Conservation (phyloP, 2,797 vertebrate genomes). For the Sebastes cheni region DNA sequence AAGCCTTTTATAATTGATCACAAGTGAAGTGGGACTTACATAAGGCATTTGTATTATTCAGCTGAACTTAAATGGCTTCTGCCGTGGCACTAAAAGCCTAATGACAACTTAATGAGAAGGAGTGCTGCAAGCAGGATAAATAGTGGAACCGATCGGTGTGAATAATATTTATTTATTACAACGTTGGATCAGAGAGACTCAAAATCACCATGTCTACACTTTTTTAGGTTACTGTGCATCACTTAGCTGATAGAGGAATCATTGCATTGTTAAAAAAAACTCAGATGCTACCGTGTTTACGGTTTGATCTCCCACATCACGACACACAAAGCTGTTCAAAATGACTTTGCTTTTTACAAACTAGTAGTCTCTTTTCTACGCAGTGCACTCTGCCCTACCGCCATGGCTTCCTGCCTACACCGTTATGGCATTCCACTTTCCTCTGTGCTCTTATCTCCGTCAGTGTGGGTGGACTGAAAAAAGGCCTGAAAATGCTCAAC, state of each 20-base stretch:
- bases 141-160: constrained; percentile 6
- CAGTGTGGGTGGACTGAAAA: constrained; percentile 43
- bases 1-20: constrained; percentile 78
- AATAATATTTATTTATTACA: constrained; percentile 27
- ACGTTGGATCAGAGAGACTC: background rate
- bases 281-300: background rate
- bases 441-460: constrained; percentile 32
- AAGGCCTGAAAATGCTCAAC: constrained; percentile 15
- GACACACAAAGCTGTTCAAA: background rate
- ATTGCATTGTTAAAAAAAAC: background rate
- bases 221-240: background rate
- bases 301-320: background rate
- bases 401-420: constrained; percentile 30
- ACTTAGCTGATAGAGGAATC: background rate
- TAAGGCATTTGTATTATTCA: constrained; percentile 77
- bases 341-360: constrained; percentile 9
- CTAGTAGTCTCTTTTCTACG: constrained; percentile 12
- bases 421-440: constrained; percentile 20
- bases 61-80: constrained; percentile 69
- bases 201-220: background rate
- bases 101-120: constrained; percentile 57
- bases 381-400: background rate
- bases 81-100: constrained; percentile 48
- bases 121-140: constrained; percentile 24
- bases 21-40: constrained; percentile 69